Conservation (phyloP, 2,797 vertebrate genomes). For the Melanotaenia maccullochi region DNA sequence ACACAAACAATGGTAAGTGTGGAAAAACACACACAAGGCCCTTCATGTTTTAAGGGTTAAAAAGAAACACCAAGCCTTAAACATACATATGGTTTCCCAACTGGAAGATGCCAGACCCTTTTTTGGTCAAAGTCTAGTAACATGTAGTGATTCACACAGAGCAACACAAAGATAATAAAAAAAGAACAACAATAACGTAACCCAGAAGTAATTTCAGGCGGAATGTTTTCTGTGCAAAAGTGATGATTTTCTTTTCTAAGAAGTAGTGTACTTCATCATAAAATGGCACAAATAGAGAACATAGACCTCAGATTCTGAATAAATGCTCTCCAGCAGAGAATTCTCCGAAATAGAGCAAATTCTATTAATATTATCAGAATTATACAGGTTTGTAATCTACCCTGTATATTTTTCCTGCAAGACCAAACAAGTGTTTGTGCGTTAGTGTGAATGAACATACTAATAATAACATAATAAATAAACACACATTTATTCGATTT, state of each 20-base stretch:
- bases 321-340: slow-evolving; percentile 5
- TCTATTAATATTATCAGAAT: slow-evolving; percentile 3
- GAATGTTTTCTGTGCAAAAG: neutral
- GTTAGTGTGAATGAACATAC: slow-evolving; percentile 4
- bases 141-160: neutral
- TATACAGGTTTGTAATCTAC: neutral
- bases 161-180: neutral
- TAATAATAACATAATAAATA: slow-evolving; percentile 8
- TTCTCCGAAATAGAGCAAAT: slow-evolving; percentile 18
- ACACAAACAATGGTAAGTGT: slow-evolving; percentile 7
- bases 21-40: too few relatives aligned
- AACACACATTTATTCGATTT: slow-evolving; percentile 6
- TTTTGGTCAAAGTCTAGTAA: slow-evolving; percentile 2
- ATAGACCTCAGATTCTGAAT: slow-evolving; percentile 7
- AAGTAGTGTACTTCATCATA: neutral
- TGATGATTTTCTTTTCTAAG: slow-evolving; percentile 10
- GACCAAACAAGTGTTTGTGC: neutral
- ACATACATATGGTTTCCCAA: slow-evolving; percentile 19
- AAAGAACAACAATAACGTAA: neutral
- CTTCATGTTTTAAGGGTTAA: too few relatives aligned
- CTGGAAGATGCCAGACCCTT: slow-evolving; percentile 44
- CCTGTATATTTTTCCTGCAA: neutral
- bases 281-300: slow-evolving; percentile 18
- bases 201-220: neutral
- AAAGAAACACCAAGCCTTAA: slow-evolving; percentile 6